Evolutionary conservation across 2,113 vertebrate species (phyloP).

Genomic region (Notothenia coriiceps): DNA sequence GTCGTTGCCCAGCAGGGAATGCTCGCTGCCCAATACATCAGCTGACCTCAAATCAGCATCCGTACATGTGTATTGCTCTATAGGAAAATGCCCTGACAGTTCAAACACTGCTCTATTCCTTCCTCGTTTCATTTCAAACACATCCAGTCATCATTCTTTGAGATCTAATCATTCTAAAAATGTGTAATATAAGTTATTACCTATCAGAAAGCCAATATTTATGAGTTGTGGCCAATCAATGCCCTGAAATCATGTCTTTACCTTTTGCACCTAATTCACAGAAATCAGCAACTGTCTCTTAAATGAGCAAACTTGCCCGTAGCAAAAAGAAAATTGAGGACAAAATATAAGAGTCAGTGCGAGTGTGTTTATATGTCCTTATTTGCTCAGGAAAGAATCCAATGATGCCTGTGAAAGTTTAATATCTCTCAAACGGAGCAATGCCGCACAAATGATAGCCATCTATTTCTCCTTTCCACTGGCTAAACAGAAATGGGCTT

Average conservation of each 20-base stretch:
- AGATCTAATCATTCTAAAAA: constrained; percentile 9
- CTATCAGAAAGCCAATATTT: constrained; percentile 3
- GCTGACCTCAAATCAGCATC: constrained; percentile 26
- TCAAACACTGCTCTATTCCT: background rate
- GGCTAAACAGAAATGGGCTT: constrained; percentile 74
- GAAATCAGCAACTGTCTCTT: constrained; percentile 14
- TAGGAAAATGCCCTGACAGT: background rate
- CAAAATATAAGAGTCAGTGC: constrained; percentile 30
- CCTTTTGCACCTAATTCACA: constrained; percentile 11
- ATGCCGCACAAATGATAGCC: constrained; percentile 65
- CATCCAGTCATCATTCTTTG: background rate
- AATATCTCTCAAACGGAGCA: constrained; percentile 65
- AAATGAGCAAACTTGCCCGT: constrained; percentile 14
- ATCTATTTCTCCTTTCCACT: constrained; percentile 73
- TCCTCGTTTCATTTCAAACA: constrained; percentile 3
- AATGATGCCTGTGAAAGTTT: constrained; percentile 68
- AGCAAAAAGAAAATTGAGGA: constrained; percentile 48
- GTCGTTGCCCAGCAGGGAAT: constrained; percentile 88
- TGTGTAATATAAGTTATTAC: background rate
- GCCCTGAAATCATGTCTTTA: constrained; percentile 20
- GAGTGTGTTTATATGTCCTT: constrained; percentile 32
- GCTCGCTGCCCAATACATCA: constrained; percentile 66
- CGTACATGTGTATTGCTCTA: constrained; percentile 16
- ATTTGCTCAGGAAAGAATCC: constrained; percentile 57
- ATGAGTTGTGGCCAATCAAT: background rate